A percentile compares a stretch with the other conserved stretches of the same genome.
phyloP scores from a whole-genome alignment of 1,140 invertebrate genomes.

The Melitaea cinxia region DNA sequence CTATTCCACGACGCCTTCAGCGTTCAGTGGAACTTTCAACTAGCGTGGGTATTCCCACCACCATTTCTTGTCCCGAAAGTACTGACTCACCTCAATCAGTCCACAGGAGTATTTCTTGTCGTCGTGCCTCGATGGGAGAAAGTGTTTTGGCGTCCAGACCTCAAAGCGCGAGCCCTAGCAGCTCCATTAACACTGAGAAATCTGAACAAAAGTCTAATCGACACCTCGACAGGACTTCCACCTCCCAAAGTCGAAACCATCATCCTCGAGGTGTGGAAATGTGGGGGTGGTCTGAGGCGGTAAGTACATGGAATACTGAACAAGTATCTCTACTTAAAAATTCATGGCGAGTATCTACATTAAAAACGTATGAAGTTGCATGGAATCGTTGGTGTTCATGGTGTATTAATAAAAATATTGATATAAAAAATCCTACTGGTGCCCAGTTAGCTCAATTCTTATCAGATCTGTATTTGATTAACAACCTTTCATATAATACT shows the following conservation, averaged over 20 bases:
- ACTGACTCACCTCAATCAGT: background rate
- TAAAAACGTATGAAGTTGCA: background rate
- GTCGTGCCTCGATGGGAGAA: constrained; percentile 38
- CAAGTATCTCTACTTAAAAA: background rate
- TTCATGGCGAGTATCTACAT: background rate
- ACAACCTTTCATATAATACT: background rate
- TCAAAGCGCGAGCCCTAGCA: constrained; percentile 36
- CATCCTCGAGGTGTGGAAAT: background rate
- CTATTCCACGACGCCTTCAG: constrained; percentile 58
- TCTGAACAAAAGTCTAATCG: background rate
- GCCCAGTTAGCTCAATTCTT: background rate
- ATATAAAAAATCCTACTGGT: background rate
- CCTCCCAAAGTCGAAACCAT: background rate
- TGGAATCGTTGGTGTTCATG: background rate
- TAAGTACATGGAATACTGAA: background rate
- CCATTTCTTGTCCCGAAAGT: background rate
- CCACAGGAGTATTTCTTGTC: background rate
- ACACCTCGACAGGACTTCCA: background rate
- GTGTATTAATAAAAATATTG: background rate
- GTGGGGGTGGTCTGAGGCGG: background rate
- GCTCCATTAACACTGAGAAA: constrained; percentile 25
- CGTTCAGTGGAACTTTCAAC: constrained; percentile 45
- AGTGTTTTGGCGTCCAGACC: constrained; percentile 42
- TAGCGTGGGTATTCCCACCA: background rate
- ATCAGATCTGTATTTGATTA: background rate